Percentiles rank a stretch among this genome's conserved stretches.
Evolutionary conservation across 1,140 invertebrate species (phyloP).

Genomic region (Coelopa frigida): DNA sequence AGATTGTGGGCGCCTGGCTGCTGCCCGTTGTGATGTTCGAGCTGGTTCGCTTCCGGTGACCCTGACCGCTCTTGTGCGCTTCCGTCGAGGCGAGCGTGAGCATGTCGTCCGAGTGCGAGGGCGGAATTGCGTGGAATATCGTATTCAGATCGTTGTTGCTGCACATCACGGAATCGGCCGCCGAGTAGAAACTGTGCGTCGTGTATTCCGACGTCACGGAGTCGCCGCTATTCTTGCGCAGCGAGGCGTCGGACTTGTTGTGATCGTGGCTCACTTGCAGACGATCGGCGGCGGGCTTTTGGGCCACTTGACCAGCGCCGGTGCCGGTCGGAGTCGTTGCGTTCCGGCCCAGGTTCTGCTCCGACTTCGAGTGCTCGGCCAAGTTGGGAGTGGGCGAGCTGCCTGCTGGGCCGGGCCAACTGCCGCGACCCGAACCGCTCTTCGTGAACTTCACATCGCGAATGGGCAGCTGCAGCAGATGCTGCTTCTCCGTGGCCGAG

Average conservation of each 20-base stretch:
- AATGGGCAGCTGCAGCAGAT: slow-evolving; percentile 62
- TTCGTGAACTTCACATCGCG: slow-evolving; percentile 68
- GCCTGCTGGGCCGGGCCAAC: slow-evolving; percentile 74
- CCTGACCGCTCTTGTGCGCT: slow-evolving; percentile 42
- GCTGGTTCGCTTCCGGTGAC: slow-evolving; percentile 45
- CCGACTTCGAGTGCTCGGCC: slow-evolving; percentile 75
- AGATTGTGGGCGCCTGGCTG: slow-evolving; percentile 29
- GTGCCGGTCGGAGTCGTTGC: slow-evolving; percentile 26
- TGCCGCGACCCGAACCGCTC: slow-evolving; percentile 66
- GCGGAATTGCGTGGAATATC: slow-evolving; percentile 53
- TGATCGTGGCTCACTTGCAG: slow-evolving; percentile 48
- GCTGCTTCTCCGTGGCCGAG: slow-evolving; percentile 22
- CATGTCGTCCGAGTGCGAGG: slow-evolving; percentile 70
- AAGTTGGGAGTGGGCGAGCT: slow-evolving; percentile 25
- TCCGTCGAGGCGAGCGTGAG: slow-evolving; percentile 51
- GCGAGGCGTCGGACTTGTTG: slow-evolving; percentile 47
- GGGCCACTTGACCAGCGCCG: neutral
- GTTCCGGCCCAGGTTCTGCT: slow-evolving; percentile 62
- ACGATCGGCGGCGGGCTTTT: slow-evolving; percentile 3
- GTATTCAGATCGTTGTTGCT: slow-evolving; percentile 19
- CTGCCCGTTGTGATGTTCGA: slow-evolving; percentile 41
- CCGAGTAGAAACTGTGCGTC: slow-evolving; percentile 35
- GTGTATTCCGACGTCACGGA: slow-evolving; percentile 40
- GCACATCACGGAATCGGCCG: slow-evolving; percentile 23
- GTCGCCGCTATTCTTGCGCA: slow-evolving; percentile 57